A percentile compares a stretch with the other conserved stretches of the same genome.
Conservation (phyloP, 2,797 vertebrate genomes). For the Siniperca obscura region DNA sequence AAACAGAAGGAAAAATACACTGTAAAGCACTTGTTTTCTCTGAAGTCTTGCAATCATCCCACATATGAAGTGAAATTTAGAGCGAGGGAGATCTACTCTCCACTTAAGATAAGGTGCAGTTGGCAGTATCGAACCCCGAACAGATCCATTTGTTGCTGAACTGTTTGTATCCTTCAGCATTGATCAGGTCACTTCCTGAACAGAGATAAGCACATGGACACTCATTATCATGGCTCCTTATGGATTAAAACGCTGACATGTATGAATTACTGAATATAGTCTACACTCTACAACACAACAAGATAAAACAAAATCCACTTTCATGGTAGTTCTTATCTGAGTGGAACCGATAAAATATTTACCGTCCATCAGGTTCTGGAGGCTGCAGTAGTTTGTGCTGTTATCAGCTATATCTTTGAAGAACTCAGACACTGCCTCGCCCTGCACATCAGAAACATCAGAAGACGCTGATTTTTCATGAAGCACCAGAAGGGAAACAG, state of each 20-base stretch:
- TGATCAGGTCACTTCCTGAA: conserved; percentile 65
- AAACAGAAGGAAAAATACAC: neutral
- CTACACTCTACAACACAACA: neutral
- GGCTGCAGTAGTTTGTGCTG: conserved; percentile 72
- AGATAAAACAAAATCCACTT: neutral
- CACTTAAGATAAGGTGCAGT: conserved; percentile 53
- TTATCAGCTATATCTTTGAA: conserved; percentile 53
- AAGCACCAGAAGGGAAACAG: neutral
- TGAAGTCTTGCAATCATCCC: no score
- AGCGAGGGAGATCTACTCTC: neutral
- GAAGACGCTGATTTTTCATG: neutral
- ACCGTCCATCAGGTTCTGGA: conserved; percentile 76
- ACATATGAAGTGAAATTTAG: no score
- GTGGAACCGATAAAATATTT: neutral
- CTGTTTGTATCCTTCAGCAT: conserved; percentile 70
- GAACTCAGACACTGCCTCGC: conserved; percentile 54
- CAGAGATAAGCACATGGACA: neutral
- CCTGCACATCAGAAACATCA: conserved; percentile 36
- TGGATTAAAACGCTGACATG: neutral
- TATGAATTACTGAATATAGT: neutral
- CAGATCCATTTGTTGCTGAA: conserved; percentile 80
- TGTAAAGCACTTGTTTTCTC: neutral
- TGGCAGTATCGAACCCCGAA: conserved; percentile 58
- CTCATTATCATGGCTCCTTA: neutral
- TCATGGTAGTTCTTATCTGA: neutral